Conservation (phyloP, 1,140 invertebrate genomes). For the Oedothorax gibbosus region DNA sequence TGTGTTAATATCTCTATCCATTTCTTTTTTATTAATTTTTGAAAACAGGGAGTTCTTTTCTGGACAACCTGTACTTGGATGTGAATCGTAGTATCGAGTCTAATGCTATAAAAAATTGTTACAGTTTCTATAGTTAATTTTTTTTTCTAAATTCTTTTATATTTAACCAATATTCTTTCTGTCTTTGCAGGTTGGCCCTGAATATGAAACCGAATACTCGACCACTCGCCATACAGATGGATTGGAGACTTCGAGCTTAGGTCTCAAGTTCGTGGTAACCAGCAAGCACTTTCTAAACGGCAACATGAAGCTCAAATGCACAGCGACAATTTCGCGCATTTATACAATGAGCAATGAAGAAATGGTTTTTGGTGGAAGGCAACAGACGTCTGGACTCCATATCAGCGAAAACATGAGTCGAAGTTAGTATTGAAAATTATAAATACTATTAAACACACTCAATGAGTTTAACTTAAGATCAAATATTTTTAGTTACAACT, state of each 20-base stretch:
- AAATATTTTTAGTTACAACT: too few relatives aligned
- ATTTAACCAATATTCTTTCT: not conserved
- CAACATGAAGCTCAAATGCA: conserved; percentile 66
- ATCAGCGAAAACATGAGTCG: conserved; percentile 63
- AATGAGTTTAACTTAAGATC: too few relatives aligned
- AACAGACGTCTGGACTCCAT: conserved; percentile 72
- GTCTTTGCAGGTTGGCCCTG: conserved; percentile 61
- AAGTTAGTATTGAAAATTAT: conserved; percentile 55
- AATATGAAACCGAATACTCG: conserved; percentile 64
- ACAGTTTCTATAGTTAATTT: not conserved
- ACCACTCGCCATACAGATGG: conserved; percentile 64
- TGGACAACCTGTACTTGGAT: too few relatives aligned
- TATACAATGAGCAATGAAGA: conserved; percentile 87
- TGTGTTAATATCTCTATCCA: too few relatives aligned
- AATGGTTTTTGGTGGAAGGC: conserved; percentile 78
- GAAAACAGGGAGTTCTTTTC: too few relatives aligned
- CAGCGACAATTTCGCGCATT: conserved; percentile 74
- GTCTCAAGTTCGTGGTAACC: conserved; percentile 65
- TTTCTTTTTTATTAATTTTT: too few relatives aligned
- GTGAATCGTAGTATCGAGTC: too few relatives aligned
- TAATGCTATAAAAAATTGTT: too few relatives aligned
- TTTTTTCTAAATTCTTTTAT: not conserved
- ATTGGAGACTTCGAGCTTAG: conserved; percentile 65
- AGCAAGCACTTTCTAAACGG: conserved; percentile 65
- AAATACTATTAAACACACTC: too few relatives aligned